Evolutionary conservation across 2,113 vertebrate genomes (phyloP).

Genomic region (Crotalus horridus): DNA sequence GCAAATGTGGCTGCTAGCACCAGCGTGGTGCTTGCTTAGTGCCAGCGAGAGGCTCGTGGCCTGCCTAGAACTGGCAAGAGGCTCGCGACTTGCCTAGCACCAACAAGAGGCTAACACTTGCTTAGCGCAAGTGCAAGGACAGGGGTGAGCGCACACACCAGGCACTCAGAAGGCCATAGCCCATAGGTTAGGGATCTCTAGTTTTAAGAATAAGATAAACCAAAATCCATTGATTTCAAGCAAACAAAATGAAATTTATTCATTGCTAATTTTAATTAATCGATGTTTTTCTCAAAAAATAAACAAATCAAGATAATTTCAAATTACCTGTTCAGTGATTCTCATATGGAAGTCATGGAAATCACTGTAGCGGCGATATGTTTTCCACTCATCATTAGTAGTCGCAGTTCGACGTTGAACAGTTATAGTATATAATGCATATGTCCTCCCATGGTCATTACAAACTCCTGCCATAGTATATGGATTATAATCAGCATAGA

Average conservation of each 20-base stretch:
- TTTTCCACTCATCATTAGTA: conserved; percentile 93
- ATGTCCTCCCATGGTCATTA: conserved; percentile 98
- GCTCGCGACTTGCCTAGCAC: too few relatives aligned
- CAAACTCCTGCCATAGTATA: conserved; percentile 96
- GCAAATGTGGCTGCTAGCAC: too few relatives aligned
- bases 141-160: too few relatives aligned
- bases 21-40: too few relatives aligned
- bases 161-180: too few relatives aligned
- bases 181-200: too few relatives aligned
- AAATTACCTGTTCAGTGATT: conserved; percentile 91
- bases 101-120: too few relatives aligned
- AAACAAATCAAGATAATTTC: background rate
- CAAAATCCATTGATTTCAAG: background rate
- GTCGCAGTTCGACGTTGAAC: conserved; percentile 82
- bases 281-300: background rate
- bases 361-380: conserved; percentile 95
- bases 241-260: background rate
- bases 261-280: background rate
- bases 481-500: conserved; percentile 87
- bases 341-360: conserved; percentile 99
- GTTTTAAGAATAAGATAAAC: background rate
- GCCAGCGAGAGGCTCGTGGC: too few relatives aligned
- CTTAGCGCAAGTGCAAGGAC: too few relatives aligned
- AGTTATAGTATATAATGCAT: conserved; percentile 93
- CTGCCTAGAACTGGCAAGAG: too few relatives aligned